These are phyloP conservation scores for Drosophila miranda DNA, from an alignment of 1,140 invertebrate species.

Conservation along the genomic window DNA sequence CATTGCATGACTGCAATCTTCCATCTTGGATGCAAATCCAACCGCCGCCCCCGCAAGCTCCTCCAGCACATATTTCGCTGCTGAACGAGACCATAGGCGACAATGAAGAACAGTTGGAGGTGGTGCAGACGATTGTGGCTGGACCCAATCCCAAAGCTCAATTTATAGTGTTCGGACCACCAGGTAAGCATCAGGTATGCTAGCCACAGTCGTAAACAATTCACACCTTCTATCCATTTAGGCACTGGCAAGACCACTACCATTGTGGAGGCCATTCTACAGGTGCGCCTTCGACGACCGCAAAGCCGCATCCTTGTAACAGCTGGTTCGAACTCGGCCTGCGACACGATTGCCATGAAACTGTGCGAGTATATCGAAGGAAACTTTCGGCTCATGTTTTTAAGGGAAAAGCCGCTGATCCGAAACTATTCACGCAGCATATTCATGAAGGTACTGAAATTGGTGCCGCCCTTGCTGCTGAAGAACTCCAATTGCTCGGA, in stretches of 20 bases:
- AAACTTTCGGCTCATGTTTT: slow-evolving; percentile 47
- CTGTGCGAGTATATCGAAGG: slow-evolving; percentile 82
- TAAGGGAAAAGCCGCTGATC: slow-evolving; percentile 84
- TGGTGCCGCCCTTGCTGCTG: slow-evolving; percentile 31
- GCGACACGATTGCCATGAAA: slow-evolving; percentile 86
- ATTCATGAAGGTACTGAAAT: slow-evolving; percentile 85
- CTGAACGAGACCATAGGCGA: slow-evolving; percentile 48
- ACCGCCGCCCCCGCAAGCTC: background rate
- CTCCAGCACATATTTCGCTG: slow-evolving; percentile 15
- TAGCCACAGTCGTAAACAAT: background rate
- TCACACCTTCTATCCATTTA: slow-evolving; percentile 9
- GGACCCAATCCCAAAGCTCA: slow-evolving; percentile 61
- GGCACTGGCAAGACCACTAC: slow-evolving; percentile 91
- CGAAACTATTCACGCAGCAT: slow-evolving; percentile 88
- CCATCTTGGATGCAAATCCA: slow-evolving; percentile 14
- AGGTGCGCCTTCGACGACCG: slow-evolving; percentile 82
- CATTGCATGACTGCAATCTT: background rate
- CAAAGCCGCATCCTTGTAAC: slow-evolving; percentile 86
- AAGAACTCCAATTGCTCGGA: slow-evolving; percentile 55
- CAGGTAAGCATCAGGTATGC: slow-evolving; percentile 41
- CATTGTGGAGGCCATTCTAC: slow-evolving; percentile 87
- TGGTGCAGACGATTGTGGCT: slow-evolving; percentile 57
- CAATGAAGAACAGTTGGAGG: slow-evolving; percentile 67
- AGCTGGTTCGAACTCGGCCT: slow-evolving; percentile 90
- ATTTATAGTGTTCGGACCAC: slow-evolving; percentile 74